Conservation (phyloP, 1,140 invertebrate species). For the Proales similis region DNA sequence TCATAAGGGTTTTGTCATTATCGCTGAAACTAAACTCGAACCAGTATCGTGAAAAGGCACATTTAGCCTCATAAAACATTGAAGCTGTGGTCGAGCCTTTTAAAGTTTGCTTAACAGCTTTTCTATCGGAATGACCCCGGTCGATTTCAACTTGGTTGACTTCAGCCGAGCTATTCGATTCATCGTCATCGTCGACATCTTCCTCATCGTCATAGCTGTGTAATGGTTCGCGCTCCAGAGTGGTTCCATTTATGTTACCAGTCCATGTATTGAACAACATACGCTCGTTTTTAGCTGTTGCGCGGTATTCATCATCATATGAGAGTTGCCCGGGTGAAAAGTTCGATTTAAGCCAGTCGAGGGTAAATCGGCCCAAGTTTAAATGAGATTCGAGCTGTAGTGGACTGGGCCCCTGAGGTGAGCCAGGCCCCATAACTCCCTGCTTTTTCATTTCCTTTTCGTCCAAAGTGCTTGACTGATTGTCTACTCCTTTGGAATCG, state of each 20-base stretch:
- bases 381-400: constrained; percentile 24
- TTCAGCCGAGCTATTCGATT: not conserved
- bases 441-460: not conserved
- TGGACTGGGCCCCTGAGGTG: constrained; percentile 11
- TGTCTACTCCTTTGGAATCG: not conserved
- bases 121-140: not conserved
- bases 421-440: constrained; percentile 20
- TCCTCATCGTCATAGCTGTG: constrained; percentile 3
- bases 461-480: not conserved
- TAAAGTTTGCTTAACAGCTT: not conserved
- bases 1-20: not conserved
- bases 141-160: not conserved
- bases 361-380: constrained; percentile 27
- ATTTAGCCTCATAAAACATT: constrained; percentile 34
- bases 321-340: too few relatives aligned
- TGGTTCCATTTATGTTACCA: too few relatives aligned
- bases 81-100: not conserved
- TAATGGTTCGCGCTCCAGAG: not conserved
- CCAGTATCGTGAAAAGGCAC: constrained; percentile 29
- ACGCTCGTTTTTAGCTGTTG: too few relatives aligned
- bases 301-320: too few relatives aligned
- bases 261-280: too few relatives aligned
- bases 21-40: not conserved
- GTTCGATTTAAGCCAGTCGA: constrained; percentile 34
- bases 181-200: not conserved